Evolutionary conservation across 2,888 invertebrate species (phyloP).

Genomic region (Elegia similella): DNA sequence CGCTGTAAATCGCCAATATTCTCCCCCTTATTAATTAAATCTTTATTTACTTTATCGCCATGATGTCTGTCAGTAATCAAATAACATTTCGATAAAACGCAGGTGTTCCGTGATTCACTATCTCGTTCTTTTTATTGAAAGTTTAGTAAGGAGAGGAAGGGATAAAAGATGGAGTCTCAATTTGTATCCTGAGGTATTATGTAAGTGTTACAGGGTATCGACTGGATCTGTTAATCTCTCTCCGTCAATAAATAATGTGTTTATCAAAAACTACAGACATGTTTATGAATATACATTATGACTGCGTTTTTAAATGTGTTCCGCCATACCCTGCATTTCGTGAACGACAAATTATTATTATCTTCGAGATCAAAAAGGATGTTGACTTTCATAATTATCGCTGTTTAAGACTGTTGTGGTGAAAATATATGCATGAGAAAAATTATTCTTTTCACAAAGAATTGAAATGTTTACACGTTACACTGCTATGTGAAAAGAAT

Average conservation of each 20-base stretch:
- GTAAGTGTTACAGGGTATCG: not conserved
- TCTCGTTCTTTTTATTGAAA: not conserved
- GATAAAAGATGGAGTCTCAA: not conserved
- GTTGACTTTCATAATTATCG: not conserved
- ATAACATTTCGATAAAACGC: slow-evolving; percentile 8
- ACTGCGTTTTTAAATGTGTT: not conserved
- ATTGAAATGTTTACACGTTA: not conserved
- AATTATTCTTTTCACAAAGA: not conserved
- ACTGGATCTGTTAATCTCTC: not conserved
- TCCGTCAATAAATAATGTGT: not conserved
- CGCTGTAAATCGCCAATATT: slow-evolving; percentile 2
- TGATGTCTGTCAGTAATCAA: slow-evolving; percentile 4
- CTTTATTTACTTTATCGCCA: slow-evolving; percentile 16
- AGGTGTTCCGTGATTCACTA: not conserved
- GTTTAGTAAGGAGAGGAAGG: not conserved
- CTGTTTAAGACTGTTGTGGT: not conserved
- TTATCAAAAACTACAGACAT: not conserved
- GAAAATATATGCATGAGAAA: not conserved
- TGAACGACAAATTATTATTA: not conserved
- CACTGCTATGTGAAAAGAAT: no score
- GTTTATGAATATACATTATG: not conserved
- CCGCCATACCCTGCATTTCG: not conserved
- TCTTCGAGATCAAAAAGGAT: not conserved
- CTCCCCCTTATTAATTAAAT: slow-evolving; percentile 14
- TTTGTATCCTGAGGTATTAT: not conserved